These are phyloP conservation scores for Diprion similis DNA, from an alignment of 1,140 invertebrate genomes.

Conservation along the genomic window DNA sequence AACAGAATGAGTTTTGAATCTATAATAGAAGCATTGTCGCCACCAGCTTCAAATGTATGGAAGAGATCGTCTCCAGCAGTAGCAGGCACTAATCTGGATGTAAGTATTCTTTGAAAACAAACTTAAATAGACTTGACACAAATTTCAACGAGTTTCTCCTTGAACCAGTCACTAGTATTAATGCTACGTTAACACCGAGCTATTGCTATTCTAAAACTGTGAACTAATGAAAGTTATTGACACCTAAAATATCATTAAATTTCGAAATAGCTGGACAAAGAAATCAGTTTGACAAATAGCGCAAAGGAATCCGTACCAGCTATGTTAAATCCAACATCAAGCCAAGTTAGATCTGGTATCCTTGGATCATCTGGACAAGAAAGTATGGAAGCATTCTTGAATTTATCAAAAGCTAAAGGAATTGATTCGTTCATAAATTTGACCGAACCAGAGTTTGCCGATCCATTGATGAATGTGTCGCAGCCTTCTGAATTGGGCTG, in stretches of 20 bases:
- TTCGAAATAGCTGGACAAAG: constrained; percentile 23
- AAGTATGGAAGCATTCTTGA: constrained; percentile 53
- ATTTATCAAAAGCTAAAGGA: constrained; percentile 51
- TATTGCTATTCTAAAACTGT: too few relatives aligned
- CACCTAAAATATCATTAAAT: constrained; percentile 20
- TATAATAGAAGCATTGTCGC: constrained; percentile 46
- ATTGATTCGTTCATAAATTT: constrained; percentile 52
- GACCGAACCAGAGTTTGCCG: constrained; percentile 44
- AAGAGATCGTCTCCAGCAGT: not conserved
- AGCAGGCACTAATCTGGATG: not conserved
- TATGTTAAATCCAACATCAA: constrained; percentile 37
- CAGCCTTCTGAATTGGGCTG: constrained; percentile 51
- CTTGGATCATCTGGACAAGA: constrained; percentile 41
- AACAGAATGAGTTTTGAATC: constrained; percentile 53
- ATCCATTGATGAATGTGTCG: constrained; percentile 48
- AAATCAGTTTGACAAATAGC: constrained; percentile 16
- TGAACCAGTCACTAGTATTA: constrained; percentile 16
- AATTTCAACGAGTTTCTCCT: constrained; percentile 11
- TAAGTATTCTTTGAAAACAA: not conserved
- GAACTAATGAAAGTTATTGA: not conserved
- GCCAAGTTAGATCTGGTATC: constrained; percentile 10
- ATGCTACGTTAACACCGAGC: not conserved
- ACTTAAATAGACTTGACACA: constrained; percentile 15
- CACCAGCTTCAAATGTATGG: constrained; percentile 18
- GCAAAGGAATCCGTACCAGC: constrained; percentile 36